phyloP scores from a whole-genome alignment of 2,113 vertebrate genomes.

The Mobula hypostoma region DNA sequence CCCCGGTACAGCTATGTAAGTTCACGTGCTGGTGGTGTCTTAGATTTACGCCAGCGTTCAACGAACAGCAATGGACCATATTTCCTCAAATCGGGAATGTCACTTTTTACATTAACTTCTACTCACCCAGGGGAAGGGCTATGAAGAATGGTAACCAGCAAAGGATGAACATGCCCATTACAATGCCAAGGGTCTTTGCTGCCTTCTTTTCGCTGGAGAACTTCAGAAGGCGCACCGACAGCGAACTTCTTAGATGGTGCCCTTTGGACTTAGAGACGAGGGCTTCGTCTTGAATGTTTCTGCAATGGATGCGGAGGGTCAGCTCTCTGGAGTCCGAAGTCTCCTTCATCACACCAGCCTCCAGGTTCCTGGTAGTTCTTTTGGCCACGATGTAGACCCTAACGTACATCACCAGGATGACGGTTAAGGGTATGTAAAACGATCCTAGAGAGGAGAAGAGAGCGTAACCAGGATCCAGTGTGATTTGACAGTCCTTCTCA shows the following conservation, averaged over 20 bases:
- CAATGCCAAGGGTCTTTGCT: conserved; percentile 86
- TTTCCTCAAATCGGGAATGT: background rate
- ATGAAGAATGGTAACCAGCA: conserved; percentile 94
- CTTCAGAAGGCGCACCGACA: conserved; percentile 83
- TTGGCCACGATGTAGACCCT: conserved; percentile 91
- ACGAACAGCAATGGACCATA: background rate
- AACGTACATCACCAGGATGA: conserved; percentile 92
- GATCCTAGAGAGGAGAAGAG: conserved; percentile 95
- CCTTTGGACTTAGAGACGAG: conserved; percentile 64
- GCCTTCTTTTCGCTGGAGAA: conserved; percentile 95
- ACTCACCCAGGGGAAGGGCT: conserved; percentile 81
- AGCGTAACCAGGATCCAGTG: conserved; percentile 88
- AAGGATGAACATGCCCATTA: conserved; percentile 88
- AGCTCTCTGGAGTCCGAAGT: conserved; percentile 85
- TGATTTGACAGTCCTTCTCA: conserved; percentile 78
- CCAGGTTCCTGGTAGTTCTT: conserved; percentile 88
- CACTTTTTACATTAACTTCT: background rate
- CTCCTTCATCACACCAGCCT: conserved; percentile 90
- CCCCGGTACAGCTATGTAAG: background rate
- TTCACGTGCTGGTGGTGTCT: background rate
- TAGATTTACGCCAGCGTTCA: background rate
- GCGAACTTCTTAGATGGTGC: conserved; percentile 73
- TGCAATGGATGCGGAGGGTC: conserved; percentile 86
- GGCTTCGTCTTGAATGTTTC: conserved; percentile 73
- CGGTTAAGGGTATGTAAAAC: conserved; percentile 86